Evolutionary conservation across 2,888 invertebrate genomes (phyloP), one percentile per base, ranked within the genome.

Genomic region (Yponomeuta cagnagella): DNA sequence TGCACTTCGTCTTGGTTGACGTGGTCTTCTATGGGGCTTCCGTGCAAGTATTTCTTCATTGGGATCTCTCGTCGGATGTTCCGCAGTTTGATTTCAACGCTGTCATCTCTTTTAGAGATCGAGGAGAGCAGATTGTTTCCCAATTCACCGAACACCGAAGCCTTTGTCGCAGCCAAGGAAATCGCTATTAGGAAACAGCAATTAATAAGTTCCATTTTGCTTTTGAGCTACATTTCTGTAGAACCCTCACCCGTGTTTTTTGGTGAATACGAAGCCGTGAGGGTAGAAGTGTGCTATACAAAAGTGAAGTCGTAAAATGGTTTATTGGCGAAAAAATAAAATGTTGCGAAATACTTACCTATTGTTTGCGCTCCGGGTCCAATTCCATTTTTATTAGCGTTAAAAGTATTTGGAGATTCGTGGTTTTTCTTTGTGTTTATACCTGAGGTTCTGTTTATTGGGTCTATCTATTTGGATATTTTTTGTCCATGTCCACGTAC

Each of bases 241-340:
- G 31, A 10, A 64, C 31, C 10, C 4, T 31, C 9, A 58, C 15
- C 12, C 43, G 43, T 43, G 43, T 58, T 58, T 58, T 58, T 58
- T 58, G 6, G 52, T 58, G 15, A 58, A 12, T 12, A 6, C 65
- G 30, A 65, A 31, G 65, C 33, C 8, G 8, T 33, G 12, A 65
- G 30, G 65, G 31, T 65, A 12, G 33, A 65, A 10, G 12, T 23
- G 64, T 65, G 31, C 65, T 12, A 65, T 12, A 30, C 30, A 30
- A 31, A 33, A 65, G 65, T 65, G 31, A 5, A 48, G n/a, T 68
- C 68, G 37, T 68, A 68, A 68, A 68, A 30, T 68, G 37, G 48
- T 67, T 67, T 67, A 65, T 65, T 65, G 52, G 65, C 65, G 10
- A 43, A 67, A 33, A 23, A 68, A 48, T 68, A 5, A 15, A 68